Conservation (phyloP, 1,140 invertebrate species). For the Theocolax elegans region DNA sequence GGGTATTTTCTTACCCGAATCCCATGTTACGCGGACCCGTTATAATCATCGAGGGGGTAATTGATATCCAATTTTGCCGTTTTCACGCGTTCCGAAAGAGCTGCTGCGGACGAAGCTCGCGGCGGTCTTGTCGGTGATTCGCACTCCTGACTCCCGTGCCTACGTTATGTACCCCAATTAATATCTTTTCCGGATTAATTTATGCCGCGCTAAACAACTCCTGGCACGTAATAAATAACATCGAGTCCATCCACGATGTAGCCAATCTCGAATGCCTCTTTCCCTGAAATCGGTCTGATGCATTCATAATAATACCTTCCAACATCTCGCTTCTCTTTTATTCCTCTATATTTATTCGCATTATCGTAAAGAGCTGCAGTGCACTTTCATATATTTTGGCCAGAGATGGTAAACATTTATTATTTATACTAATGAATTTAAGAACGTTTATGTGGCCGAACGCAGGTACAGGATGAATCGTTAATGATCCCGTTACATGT, state of each 20-base stretch:
- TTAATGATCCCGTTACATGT: no score
- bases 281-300: constrained; percentile 19
- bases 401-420: no score
- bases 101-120: constrained; percentile 27
- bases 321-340: no score
- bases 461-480: no score
- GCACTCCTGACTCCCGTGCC: not conserved
- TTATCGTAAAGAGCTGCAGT: no score
- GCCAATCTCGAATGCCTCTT: constrained; percentile 19
- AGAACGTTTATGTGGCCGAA: no score
- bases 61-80: constrained; percentile 41
- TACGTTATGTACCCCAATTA: constrained; percentile 43
- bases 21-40: constrained; percentile 40
- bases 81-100: constrained; percentile 33
- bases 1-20: constrained; percentile 38
- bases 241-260: constrained; percentile 8
- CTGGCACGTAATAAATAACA: constrained; percentile 40
- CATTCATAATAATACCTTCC: constrained; percentile 19
- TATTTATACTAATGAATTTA: no score
- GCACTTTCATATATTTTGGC: no score
- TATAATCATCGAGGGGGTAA: constrained; percentile 41
- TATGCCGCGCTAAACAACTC: constrained; percentile 40
- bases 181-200: constrained; percentile 41
- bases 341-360: no score
- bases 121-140: not conserved